Evolutionary conservation across 2,113 vertebrate genomes (phyloP), one percentile per base, ranked within the genome.

Genomic region (Marmota monax): DNA sequence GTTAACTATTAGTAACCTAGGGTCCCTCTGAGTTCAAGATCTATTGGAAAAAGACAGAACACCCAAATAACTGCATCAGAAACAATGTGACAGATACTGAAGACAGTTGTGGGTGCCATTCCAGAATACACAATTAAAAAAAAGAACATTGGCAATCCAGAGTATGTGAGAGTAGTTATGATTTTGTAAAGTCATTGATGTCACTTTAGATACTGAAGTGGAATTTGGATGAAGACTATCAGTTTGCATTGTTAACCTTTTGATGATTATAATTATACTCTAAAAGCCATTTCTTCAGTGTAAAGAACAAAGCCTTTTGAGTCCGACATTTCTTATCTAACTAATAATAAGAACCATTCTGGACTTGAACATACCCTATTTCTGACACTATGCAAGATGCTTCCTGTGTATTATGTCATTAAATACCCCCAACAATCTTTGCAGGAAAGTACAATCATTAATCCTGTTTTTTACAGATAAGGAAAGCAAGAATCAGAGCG

Each of bases 401-500:
- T 95, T 95, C 29, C 18, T 37, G 51, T 37, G 10, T 83, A 76
- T 93, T 69, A 27, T 32, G 61, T 85, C 73, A 92, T 20, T 96
- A 78, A 94, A 63, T 88, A 14, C 32, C 78, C 48, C 32, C 17
- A 74, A 8, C 4, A 78, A 32, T 83, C 45, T 80, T 94, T 61
- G 42, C 25, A 70, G 25, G 42, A 45, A 77, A 87, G 39, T 69
- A 67, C 5, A 84, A 4, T n/a, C 42, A 53, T 90, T 73, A 90
- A 67, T 13, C 48, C 29, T 23, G 39, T 90, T 86, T 45, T 97
- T 96, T 37, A 94, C 34, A 88, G 48, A 22, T 79, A 67, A 91
- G 73, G 85, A 63, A 95, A 93, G 82, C 56, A 88, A 73, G 42
- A 83, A 92, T n/a, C 58, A 85, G 56, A 89, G 95, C 63, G 25